Percentiles rank a stretch among this genome's conserved stretches.
Conservation (phyloP, 2,113 vertebrate species). For the Pica pica region DNA sequence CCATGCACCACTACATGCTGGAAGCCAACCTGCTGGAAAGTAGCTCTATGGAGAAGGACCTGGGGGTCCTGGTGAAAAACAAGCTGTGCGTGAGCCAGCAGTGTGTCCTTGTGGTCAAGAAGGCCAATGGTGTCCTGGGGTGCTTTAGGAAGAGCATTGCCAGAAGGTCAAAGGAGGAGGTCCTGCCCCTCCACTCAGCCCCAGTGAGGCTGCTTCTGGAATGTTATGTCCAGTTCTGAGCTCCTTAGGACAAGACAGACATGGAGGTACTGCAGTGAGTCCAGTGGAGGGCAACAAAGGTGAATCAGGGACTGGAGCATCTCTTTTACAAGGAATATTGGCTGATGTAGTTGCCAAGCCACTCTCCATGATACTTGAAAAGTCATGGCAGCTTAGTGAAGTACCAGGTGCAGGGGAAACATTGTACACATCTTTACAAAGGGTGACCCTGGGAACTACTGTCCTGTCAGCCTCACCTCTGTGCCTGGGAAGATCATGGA, state of each 20-base stretch:
- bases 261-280: neutral
- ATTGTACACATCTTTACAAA: neutral
- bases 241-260: neutral
- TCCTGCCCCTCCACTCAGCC: neutral
- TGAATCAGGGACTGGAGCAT: neutral
- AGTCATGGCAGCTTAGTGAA: neutral
- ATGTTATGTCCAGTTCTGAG: neutral
- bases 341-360: neutral
- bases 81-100: neutral
- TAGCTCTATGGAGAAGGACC: neutral
- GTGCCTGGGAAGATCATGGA: neutral
- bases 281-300: neutral
- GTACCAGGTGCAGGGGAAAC: accelerated
- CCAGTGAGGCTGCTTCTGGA: neutral
- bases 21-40: neutral
- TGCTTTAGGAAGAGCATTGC: neutral
- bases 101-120: neutral
- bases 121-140: neutral
- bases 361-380: neutral
- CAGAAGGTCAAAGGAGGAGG: neutral
- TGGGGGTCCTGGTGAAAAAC: neutral
- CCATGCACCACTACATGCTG: neutral
- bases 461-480: neutral
- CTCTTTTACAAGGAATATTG: neutral
- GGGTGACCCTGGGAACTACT: neutral